phyloP scores from a whole-genome alignment of 2,888 invertebrate species.

The Drosophila antonietae region DNA sequence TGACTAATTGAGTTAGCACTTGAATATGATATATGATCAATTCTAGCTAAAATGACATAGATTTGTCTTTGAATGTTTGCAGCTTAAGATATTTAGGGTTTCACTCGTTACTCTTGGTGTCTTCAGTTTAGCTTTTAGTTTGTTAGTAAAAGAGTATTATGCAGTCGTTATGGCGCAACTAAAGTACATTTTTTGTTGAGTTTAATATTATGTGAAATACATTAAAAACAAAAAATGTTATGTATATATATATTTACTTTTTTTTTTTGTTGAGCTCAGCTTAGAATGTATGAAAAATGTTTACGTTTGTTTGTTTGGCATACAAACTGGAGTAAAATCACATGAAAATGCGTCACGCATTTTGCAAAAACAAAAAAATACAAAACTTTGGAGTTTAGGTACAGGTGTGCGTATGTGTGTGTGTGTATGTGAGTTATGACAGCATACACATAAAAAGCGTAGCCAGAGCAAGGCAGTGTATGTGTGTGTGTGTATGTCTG shows the following conservation, averaged over 20 bases:
- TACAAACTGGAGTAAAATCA: conserved; percentile 27
- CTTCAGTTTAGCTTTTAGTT: background rate
- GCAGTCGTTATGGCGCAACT: background rate
- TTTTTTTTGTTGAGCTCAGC: conserved; percentile 1
- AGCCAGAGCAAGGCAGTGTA: conserved; percentile 1
- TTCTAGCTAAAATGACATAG: background rate
- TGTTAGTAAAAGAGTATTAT: background rate
- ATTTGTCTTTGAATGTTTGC: background rate
- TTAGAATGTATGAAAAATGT: conserved; percentile 56
- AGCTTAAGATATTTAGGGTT: too few relatives aligned
- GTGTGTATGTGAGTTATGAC: conserved; percentile 64
- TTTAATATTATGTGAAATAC: conserved; percentile 12
- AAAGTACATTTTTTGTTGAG: conserved; percentile 1
- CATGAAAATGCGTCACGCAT: conserved; percentile 74
- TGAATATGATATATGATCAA: background rate
- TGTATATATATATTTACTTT: background rate
- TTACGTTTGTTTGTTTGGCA: conserved; percentile 52
- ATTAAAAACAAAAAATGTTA: background rate
- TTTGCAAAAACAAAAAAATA: conserved; percentile 40
- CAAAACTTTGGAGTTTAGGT: conserved; percentile 25
- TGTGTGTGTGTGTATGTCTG: background rate
- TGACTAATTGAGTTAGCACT: background rate
- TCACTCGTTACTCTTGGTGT: too few relatives aligned
- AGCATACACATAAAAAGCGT: conserved; percentile 42
- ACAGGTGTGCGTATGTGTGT: conserved; percentile 28